Conservation (phyloP, 23 tunicate species). For the Clavelina lepadiformis region DNA sequence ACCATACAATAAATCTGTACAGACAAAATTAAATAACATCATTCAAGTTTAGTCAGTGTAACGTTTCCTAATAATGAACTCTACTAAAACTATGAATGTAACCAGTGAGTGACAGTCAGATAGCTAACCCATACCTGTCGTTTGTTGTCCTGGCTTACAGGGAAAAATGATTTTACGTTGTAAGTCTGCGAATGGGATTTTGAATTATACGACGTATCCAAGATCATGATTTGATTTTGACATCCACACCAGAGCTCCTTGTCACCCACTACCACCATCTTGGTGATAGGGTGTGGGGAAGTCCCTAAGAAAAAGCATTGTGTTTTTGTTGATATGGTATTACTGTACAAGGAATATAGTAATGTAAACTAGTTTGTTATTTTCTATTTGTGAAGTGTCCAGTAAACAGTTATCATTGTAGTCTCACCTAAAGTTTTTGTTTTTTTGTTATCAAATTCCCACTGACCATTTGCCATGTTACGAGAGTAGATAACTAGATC, state of each 20-base stretch:
- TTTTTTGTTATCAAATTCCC: slow-evolving; percentile 70
- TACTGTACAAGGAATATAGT: neutral
- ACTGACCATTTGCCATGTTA: slow-evolving; percentile 43
- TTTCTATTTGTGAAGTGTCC: neutral
- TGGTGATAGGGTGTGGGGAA: slow-evolving; percentile 71
- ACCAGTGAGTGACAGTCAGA: neutral
- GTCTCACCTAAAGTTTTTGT: neutral
- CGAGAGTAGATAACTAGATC: slow-evolving; percentile 55
- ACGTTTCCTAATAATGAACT: neutral
- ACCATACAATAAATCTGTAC: slow-evolving; percentile 93
- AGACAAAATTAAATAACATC: neutral
- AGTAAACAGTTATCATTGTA: neutral
- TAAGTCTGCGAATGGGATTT: too few species aligned
- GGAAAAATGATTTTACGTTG: slow-evolving; percentile 25
- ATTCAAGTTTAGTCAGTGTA: neutral
- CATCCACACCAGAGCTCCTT: slow-evolving; percentile 95
- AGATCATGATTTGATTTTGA: slow-evolving; percentile 68
- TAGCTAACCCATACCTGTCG: slow-evolving; percentile 40
- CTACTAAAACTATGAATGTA: neutral
- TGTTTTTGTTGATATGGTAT: neutral
- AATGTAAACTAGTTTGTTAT: neutral
- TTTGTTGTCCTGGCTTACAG: slow-evolving; percentile 63
- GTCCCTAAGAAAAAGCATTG: slow-evolving; percentile 9
- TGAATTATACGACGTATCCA: too few species aligned
- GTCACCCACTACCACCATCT: slow-evolving; percentile 72